A percentile compares a stretch with the other conserved stretches of the same genome.
These are phyloP conservation scores for Wasmannia auropunctata DNA, from an alignment of 1,140 invertebrate species.

Conservation along the genomic window DNA sequence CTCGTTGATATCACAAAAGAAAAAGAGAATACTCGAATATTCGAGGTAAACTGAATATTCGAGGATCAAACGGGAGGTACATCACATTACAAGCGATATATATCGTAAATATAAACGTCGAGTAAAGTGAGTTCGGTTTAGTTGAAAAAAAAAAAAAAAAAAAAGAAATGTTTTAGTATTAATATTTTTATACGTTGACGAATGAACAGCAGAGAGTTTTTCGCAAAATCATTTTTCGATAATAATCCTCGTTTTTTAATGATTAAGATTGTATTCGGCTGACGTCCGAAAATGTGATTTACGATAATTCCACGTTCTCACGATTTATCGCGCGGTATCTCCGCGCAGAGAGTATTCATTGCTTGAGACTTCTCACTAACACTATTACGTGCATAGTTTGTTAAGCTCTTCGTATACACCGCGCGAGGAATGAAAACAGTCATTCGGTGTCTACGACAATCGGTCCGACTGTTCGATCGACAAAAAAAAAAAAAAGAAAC, in stretches of 20 bases:
- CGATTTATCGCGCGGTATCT: conserved; percentile 24
- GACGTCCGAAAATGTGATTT: conserved; percentile 52
- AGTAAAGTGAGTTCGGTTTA: conserved; percentile 51
- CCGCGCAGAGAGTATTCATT: conserved; percentile 8
- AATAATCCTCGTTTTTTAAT: conserved; percentile 44
- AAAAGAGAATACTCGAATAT: conserved; percentile 58
- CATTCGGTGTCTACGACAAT: conserved; percentile 63
- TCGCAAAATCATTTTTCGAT: conserved; percentile 48
- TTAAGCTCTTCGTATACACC: conserved; percentile 49
- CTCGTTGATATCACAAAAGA: conserved; percentile 28
- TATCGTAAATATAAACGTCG: conserved; percentile 32
- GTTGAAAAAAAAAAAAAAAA: too few relatives aligned
- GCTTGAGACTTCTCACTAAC: conserved; percentile 29
- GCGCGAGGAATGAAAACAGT: conserved; percentile 41
- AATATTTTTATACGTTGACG: conserved; percentile 69
- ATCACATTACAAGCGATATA: conserved; percentile 19
- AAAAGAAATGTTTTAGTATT: conserved; percentile 55
- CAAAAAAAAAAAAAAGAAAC: conserved; percentile 39
- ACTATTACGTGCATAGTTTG: conserved; percentile 54
- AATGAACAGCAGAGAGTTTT: conserved; percentile 18
- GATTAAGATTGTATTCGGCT: conserved; percentile 43
- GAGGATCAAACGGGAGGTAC: conserved; percentile 1
- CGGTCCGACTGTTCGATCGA: conserved; percentile 62
- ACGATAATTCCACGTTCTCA: conserved; percentile 51
- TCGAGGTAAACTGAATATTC: conserved; percentile 10